Base-by-base conservation (phyloP, 2,888 invertebrate genomes). In the Sclerodermus sp. region DNA sequence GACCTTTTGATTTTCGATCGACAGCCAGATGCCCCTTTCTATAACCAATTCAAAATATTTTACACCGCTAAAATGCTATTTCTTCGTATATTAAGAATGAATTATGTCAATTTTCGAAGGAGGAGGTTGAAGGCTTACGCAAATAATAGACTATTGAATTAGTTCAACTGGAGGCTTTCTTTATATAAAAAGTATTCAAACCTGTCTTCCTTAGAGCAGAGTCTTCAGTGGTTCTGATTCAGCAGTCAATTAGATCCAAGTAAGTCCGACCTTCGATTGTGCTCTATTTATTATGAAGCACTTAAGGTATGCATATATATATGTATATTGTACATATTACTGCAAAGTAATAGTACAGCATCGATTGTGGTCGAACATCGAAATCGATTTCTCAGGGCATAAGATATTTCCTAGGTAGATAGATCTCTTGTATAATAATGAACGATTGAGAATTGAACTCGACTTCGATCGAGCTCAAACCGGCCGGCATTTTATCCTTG, bases 171-270 rank as follows among this genome's bases (percentile, higher is more conserved):
- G 3, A 23, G 23, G 8, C 23, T 23, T 23, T 23, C 8, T 23
- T 8, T 3, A 23, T 8, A 23, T 23, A 23, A 34, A n/a, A 34
- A 12, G 34, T 34, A 13, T 3, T 34, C n/a, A 12, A 38, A 51
- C 17, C 37, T 23, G 49, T 51, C 60, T 61, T 61, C 53, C 60
- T n/a, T 39, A 15, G 44, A 49, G 49, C 53, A 48, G 49, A 51
- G 45, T 40, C 55, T 36, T 49, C 36, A 40, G 41, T 23, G 49
- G 46, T 53, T 34, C 31, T 44, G 47, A 51, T 47, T 53, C 44
- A 47, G 30, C 17, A 51, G 49, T 57, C 55, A 42, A 53, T 52
- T 46, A 52, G 49, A 12, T 34, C 55, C 18, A 45, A 45, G 40
- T 18, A 34, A 18, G 44, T 42, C 36, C 46, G 47, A 51, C 46